Evolutionary conservation across 2,113 vertebrate genomes (phyloP).

Genomic region (Myanophis thanlyinensis): DNA sequence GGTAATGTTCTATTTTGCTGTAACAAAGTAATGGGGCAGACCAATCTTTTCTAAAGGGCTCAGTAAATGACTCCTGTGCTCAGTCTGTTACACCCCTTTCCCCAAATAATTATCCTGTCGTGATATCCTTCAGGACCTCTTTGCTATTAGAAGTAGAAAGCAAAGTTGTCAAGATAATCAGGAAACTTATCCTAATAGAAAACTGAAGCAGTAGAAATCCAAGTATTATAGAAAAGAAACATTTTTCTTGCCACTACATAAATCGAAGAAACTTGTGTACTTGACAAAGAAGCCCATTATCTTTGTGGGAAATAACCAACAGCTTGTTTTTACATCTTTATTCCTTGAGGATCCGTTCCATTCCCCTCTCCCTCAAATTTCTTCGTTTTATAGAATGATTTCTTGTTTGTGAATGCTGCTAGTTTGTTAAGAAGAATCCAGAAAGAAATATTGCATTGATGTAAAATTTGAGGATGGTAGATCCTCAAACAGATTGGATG

Average conservation of each 20-base stretch:
- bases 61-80: background rate
- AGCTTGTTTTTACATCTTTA: slow-evolving; percentile 54
- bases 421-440: slow-evolving; percentile 71
- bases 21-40: background rate
- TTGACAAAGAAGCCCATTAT: slow-evolving; percentile 58
- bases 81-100: background rate
- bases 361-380: slow-evolving; percentile 46
- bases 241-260: slow-evolving; percentile 51
- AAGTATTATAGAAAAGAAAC: slow-evolving; percentile 65
- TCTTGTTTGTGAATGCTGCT: slow-evolving; percentile 59
- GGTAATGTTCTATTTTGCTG: slow-evolving; percentile 38
- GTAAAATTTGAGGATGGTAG: slow-evolving; percentile 86
- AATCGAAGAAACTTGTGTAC: slow-evolving; percentile 67
- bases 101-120: background rate
- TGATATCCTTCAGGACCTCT: background rate
- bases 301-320: slow-evolving; percentile 39
- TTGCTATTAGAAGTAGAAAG: background rate
- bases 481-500: slow-evolving; percentile 83
- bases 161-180: background rate
- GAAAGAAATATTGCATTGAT: slow-evolving; percentile 78
- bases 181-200: slow-evolving; percentile 56
- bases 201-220: slow-evolving; percentile 62
- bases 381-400: slow-evolving; percentile 58
- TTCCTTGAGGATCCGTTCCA: slow-evolving; percentile 68
- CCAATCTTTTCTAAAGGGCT: background rate